Conservation (phyloP, 2,888 invertebrate species). For the Andricus curvator region DNA sequence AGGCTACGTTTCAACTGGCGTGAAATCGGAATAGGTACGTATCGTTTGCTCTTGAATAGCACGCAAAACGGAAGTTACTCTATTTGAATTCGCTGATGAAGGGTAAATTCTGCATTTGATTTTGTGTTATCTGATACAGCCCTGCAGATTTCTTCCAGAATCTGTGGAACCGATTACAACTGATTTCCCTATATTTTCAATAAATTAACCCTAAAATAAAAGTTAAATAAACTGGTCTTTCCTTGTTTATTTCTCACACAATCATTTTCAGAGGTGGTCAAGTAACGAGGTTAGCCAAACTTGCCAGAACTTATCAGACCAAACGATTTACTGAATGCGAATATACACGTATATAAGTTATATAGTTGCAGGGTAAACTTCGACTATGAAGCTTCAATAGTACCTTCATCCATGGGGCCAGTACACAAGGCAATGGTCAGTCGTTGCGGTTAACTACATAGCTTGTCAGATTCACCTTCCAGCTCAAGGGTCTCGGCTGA, state of each 20-base stretch:
- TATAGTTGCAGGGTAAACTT: conserved; percentile 24
- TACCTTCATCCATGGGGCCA: conserved; percentile 62
- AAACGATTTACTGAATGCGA: neutral
- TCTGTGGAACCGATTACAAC: neutral
- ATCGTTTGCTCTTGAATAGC: conserved; percentile 56
- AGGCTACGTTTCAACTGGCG: conserved; percentile 63
- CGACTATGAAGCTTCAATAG: conserved; percentile 39
- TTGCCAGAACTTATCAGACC: neutral
- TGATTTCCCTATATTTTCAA: neutral
- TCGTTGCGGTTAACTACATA: conserved; percentile 76
- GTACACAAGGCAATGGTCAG: conserved; percentile 67
- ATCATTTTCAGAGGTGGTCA: neutral
- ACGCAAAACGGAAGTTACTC: conserved; percentile 34
- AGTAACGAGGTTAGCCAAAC: neutral
- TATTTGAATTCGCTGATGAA: conserved; percentile 34
- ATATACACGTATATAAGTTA: neutral
- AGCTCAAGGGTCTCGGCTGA: conserved; percentile 75
- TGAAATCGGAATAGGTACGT: conserved; percentile 64
- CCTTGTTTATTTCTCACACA: neutral
- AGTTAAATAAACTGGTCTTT: neutral
- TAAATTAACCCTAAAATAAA: neutral
- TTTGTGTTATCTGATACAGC: conserved; percentile 22
- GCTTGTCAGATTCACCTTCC: conserved; percentile 72
- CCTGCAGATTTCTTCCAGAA: neutral
- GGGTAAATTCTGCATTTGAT: conserved; percentile 36